A percentile compares a stretch with the other conserved stretches of the same genome.
Evolutionary conservation across 2,113 vertebrate genomes (phyloP).

Genomic region (Fulica atra): DNA sequence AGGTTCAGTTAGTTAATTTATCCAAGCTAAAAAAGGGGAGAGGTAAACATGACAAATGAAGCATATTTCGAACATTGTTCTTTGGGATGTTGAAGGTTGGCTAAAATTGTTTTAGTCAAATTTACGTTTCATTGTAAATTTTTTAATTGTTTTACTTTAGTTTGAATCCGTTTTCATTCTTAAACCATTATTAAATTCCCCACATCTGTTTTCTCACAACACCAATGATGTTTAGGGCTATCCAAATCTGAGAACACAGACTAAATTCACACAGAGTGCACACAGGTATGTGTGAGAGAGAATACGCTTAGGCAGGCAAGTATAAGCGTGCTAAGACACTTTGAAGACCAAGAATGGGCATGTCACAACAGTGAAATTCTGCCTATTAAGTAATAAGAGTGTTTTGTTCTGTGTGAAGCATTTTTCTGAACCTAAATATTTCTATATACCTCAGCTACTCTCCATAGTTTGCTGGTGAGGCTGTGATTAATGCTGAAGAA

Average conservation of each 20-base stretch:
- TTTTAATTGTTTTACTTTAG: not conserved
- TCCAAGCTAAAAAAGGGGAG: not conserved
- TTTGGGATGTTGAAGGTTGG: not conserved
- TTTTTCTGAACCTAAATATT: not conserved
- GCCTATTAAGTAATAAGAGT: not conserved
- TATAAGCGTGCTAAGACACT: not conserved
- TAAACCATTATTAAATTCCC: not conserved
- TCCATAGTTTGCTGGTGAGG: not conserved
- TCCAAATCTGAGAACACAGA: not conserved
- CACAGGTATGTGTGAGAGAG: fast-evolving
- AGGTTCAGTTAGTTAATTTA: not conserved
- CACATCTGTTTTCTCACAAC: not conserved
- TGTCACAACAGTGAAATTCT: not conserved
- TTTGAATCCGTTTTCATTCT: not conserved
- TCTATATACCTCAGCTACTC: not conserved
- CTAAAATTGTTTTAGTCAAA: not conserved
- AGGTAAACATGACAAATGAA: not conserved
- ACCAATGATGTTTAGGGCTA: not conserved
- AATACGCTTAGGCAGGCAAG: not conserved
- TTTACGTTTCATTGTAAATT: not conserved
- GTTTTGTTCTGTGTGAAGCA: not conserved
- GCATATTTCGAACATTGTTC: not conserved
- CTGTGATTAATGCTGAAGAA: not conserved
- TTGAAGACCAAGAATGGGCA: not conserved
- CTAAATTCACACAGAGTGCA: not conserved